Percentiles rank a stretch among this genome's conserved stretches.
These are phyloP conservation scores for Pachydiplax longipennis DNA, from an alignment of 2,888 invertebrate genomes.

Conservation along the genomic window DNA sequence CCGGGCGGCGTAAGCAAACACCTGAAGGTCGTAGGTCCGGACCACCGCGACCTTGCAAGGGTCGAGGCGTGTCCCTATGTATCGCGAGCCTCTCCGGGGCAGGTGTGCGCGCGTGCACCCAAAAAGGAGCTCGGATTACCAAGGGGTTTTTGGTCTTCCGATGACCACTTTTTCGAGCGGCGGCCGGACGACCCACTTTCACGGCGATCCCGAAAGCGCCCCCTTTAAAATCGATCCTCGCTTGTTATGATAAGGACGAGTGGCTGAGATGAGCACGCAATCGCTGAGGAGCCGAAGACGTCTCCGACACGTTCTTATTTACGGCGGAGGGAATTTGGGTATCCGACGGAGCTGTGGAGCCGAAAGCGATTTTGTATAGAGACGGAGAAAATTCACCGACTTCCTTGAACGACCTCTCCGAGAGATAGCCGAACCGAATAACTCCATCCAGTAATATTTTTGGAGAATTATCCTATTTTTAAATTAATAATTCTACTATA, in stretches of 20 bases:
- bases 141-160: background rate
- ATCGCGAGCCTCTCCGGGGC: background rate
- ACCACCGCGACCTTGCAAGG: slow-evolving; percentile 26
- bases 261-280: background rate
- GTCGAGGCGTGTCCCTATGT: background rate
- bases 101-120: background rate
- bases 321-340: background rate
- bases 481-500: no score
- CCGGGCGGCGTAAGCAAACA: slow-evolving; percentile 32
- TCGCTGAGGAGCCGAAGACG: background rate
- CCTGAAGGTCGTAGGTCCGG: slow-evolving; percentile 20
- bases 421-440: no score
- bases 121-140: background rate
- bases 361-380: background rate
- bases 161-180: background rate
- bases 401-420: no score
- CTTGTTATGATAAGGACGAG: background rate
- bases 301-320: background rate
- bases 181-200: background rate
- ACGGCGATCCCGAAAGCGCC: background rate
- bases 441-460: no score
- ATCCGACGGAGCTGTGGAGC: background rate
- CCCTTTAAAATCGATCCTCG: background rate
- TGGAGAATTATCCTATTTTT: no score
- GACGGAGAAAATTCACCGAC: no score